Evolutionary conservation across 2,888 invertebrate species (phyloP).

Genomic region (Troglohyphantes excavatus): DNA sequence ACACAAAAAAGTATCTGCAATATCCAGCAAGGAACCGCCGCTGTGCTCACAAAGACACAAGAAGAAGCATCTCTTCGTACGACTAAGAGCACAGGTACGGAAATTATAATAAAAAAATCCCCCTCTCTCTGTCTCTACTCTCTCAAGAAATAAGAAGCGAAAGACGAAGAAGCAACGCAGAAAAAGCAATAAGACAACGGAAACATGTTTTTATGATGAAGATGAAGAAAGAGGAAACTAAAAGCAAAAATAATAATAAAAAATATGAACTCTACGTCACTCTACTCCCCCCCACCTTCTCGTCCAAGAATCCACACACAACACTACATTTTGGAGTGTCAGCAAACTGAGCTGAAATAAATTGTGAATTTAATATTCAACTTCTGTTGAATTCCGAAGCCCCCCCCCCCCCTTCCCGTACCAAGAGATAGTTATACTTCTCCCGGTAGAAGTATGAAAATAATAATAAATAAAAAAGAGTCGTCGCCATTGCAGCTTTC

Average conservation of each 20-base stretch:
- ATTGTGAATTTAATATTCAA: constrained; percentile 79
- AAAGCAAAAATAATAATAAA: constrained; percentile 22
- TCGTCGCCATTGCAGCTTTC: not conserved
- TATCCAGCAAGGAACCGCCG: too few relatives aligned
- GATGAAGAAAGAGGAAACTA: constrained; percentile 7
- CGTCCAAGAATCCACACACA: not conserved
- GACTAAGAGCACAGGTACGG: not conserved
- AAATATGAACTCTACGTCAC: constrained; percentile 51
- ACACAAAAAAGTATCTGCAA: too few relatives aligned
- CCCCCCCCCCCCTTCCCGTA: not conserved
- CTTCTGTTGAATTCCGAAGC: constrained; percentile 37
- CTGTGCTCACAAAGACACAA: too few relatives aligned
- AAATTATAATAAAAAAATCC: constrained; percentile 9
- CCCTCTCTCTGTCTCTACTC: too few relatives aligned
- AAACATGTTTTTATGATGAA: constrained; percentile 66
- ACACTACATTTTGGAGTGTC: constrained; percentile 53
- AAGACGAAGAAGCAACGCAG: not conserved
- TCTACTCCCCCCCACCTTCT: not conserved
- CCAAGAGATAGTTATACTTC: constrained; percentile 44
- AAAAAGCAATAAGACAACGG: constrained; percentile 35
- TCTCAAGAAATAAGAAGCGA: too few relatives aligned
- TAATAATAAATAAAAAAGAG: constrained; percentile 6
- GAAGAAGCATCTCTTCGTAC: not conserved
- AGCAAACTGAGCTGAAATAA: constrained; percentile 71
- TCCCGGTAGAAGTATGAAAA: not conserved